These are phyloP conservation scores for Chromis chromis DNA, from an alignment of 2,797 vertebrate species.

Conservation along the genomic window DNA sequence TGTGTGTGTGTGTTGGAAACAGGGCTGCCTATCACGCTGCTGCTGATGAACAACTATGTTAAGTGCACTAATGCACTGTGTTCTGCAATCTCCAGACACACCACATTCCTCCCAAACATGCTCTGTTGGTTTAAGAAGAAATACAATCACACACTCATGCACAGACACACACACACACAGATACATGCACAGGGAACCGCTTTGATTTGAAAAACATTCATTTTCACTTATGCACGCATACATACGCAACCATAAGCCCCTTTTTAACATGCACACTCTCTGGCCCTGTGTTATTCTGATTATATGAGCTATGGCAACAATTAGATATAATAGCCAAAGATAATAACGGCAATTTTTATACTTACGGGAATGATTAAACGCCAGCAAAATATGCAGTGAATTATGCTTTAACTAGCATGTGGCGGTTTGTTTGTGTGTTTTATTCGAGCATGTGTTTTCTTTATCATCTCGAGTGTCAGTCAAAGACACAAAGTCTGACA, in stretches of 20 bases:
- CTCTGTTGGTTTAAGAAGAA: constrained; percentile 60
- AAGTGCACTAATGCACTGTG: constrained; percentile 45
- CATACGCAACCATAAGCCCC: constrained; percentile 30
- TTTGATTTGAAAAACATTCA: constrained; percentile 22
- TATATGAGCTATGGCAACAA: constrained; percentile 72
- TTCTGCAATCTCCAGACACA: constrained; percentile 63
- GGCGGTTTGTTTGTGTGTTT: constrained; percentile 66
- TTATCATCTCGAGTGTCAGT: constrained; percentile 54
- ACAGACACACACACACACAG: constrained; percentile 1
- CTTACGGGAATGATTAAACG: constrained; percentile 71
- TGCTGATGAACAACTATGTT: constrained; percentile 67
- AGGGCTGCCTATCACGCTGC: constrained; percentile 34
- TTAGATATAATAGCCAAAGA: constrained; percentile 72
- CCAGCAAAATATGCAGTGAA: constrained; percentile 66
- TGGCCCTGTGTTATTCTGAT: constrained; percentile 48
- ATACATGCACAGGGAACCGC: not conserved
- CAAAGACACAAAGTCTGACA: constrained; percentile 35
- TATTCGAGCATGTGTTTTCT: constrained; percentile 60
- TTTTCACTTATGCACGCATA: constrained; percentile 22
- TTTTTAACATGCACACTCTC: constrained; percentile 36
- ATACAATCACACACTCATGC: not conserved
- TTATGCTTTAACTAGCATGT: constrained; percentile 61
- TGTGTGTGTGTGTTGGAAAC: constrained; percentile 36
- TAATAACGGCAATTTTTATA: constrained; percentile 71
- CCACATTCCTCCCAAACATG: constrained; percentile 65